These are phyloP conservation scores for Thripadectes ignobilis DNA, from an alignment of 2,797 vertebrate species.

Conservation along the genomic window DNA sequence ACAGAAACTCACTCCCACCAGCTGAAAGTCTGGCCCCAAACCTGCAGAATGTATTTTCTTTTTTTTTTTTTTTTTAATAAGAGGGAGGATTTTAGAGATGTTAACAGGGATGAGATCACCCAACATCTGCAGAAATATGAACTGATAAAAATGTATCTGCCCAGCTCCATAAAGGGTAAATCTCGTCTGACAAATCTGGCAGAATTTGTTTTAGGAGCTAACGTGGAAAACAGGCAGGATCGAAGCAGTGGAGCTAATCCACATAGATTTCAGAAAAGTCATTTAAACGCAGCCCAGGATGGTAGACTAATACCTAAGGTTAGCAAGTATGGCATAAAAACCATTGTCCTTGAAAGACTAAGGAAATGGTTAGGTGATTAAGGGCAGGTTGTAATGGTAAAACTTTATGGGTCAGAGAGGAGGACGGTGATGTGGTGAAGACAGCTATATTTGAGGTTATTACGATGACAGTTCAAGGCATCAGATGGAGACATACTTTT, in stretches of 20 bases:
- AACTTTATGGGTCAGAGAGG: conserved; percentile 73
- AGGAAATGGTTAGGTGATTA: conserved; percentile 72
- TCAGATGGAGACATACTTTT: conserved; percentile 50
- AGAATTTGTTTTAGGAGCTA: conserved; percentile 60
- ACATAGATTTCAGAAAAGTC: conserved; percentile 62
- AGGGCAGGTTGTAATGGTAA: conserved; percentile 70
- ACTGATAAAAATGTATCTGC: conserved; percentile 51
- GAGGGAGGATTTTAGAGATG: neutral
- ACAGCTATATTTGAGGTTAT: conserved; percentile 68
- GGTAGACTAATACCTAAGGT: conserved; percentile 66
- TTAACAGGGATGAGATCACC: conserved; percentile 32
- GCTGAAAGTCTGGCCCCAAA: neutral
- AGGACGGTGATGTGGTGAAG: conserved; percentile 67
- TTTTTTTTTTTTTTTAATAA: neutral
- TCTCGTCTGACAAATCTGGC: conserved; percentile 50
- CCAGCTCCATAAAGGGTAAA: conserved; percentile 40
- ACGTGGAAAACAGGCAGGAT: conserved; percentile 44
- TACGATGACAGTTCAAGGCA: conserved; percentile 52
- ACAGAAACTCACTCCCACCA: neutral
- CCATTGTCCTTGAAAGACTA: conserved; percentile 72
- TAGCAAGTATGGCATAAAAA: conserved; percentile 71
- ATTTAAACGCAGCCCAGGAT: conserved; percentile 53
- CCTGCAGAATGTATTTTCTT: neutral
- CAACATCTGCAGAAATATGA: conserved; percentile 53
- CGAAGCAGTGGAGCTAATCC: conserved; percentile 58